Conservation (phyloP, 2,888 invertebrate genomes). For the Idaea straminata region DNA sequence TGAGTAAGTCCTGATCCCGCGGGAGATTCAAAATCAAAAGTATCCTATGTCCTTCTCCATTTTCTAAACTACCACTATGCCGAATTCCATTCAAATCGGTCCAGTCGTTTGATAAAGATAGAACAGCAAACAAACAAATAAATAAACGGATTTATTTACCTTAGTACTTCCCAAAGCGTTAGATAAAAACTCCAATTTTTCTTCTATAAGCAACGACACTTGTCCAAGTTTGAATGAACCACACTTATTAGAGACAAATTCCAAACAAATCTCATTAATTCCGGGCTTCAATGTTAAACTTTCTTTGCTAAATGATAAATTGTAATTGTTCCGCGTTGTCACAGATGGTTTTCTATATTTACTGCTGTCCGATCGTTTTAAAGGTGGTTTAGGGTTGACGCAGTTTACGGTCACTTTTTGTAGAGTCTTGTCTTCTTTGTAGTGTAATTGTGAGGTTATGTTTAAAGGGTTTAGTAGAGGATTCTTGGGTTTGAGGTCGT, state of each 20-base stretch:
- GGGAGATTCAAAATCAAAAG: no score
- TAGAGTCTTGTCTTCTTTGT: conserved; percentile 90
- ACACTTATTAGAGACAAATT: conserved; percentile 81
- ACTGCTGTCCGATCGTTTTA: conserved; percentile 86
- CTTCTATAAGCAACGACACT: conserved; percentile 82
- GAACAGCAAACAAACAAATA: no score
- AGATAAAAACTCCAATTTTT: conserved; percentile 87
- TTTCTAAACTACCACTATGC: no score
- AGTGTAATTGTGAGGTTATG: conserved; percentile 86
- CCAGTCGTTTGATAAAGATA: no score
- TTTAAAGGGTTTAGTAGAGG: conserved; percentile 80
- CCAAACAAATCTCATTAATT: conserved; percentile 81
- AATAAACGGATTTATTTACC: not conserved
- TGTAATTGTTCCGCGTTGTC: conserved; percentile 83
- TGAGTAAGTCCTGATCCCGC: no score
- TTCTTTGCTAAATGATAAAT: conserved; percentile 76
- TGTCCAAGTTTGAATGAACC: conserved; percentile 87
- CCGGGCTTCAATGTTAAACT: conserved; percentile 82
- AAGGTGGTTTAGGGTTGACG: conserved; percentile 81
- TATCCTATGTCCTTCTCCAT: no score
- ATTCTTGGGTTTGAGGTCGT: conserved; percentile 82
- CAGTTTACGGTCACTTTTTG: conserved; percentile 88
- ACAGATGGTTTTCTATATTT: conserved; percentile 85
- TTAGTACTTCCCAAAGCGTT: conserved; percentile 77
- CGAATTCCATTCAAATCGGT: no score